A percentile compares a stretch with the other conserved stretches of the same genome.
Conservation (phyloP, 2,797 vertebrate species). For the Protonibea diacanthus region DNA sequence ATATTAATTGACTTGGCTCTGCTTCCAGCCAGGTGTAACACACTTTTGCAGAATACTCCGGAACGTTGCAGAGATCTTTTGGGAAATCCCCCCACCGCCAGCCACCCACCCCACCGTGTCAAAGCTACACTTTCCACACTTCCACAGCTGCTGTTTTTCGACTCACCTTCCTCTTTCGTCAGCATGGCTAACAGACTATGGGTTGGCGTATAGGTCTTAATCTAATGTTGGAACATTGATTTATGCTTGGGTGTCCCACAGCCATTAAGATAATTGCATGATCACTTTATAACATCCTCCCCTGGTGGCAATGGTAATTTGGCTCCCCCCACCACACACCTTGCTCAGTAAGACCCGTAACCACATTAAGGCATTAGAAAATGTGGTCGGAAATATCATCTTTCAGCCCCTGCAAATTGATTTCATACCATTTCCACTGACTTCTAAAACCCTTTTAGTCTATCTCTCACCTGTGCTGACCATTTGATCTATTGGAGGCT, state of each 20-base stretch:
- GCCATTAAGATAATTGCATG: constrained; percentile 88
- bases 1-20: constrained; percentile 75
- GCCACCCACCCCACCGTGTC: constrained; percentile 10
- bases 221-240: constrained; percentile 85
- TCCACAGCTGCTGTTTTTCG: constrained; percentile 56
- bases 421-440: constrained; percentile 79
- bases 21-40: constrained; percentile 67
- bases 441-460: constrained; percentile 79
- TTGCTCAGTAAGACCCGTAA: constrained; percentile 74
- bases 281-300: constrained; percentile 86
- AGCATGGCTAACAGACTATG: constrained; percentile 55
- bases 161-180: constrained; percentile 50
- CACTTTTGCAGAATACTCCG: constrained; percentile 46
- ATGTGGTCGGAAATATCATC: constrained; percentile 79
- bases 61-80: constrained; percentile 46
- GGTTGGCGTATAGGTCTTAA: constrained; percentile 69
- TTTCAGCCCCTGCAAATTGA: constrained; percentile 81
- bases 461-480: constrained; percentile 74
- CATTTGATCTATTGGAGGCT: constrained; percentile 78
- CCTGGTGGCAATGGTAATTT: constrained; percentile 77
- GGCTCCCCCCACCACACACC: constrained; percentile 52
- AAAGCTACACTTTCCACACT: constrained; percentile 38
- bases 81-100: constrained; percentile 51
- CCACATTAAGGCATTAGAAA: constrained; percentile 77
- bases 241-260: constrained; percentile 83